Evolutionary conservation across 2,797 vertebrate genomes (phyloP).

Genomic region (Sebastes baramenuke): DNA sequence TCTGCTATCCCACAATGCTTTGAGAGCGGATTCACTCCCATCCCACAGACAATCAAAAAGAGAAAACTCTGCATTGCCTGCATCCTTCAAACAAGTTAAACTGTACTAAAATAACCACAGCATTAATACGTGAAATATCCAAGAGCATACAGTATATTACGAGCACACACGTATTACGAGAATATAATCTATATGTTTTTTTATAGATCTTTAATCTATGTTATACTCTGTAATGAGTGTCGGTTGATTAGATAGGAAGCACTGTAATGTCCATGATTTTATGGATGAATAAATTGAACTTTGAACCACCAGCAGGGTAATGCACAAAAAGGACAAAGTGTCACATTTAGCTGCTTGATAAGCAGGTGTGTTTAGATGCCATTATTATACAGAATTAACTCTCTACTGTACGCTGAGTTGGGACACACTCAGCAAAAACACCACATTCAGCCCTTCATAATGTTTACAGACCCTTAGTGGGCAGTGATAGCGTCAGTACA

Average conservation of each 20-base stretch:
- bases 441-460: conserved; percentile 6
- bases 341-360: background rate
- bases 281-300: background rate
- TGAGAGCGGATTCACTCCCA: background rate
- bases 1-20: background rate
- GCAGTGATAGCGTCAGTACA: conserved; percentile 14
- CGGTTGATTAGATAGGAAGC: background rate
- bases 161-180: background rate
- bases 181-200: background rate
- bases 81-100: background rate
- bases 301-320: background rate
- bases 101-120: background rate
- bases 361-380: conserved; percentile 18
- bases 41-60: background rate
- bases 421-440: conserved; percentile 8
- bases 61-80: background rate
- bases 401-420: background rate
- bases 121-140: background rate
- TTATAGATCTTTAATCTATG: background rate
- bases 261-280: background rate
- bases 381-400: conserved; percentile 16
- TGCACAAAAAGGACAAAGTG: background rate
- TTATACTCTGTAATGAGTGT: background rate
- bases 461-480: conserved; percentile 2
- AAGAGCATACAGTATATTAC: background rate